Conservation (phyloP, 2,888 invertebrate genomes). For the Dendrolimus pini region DNA sequence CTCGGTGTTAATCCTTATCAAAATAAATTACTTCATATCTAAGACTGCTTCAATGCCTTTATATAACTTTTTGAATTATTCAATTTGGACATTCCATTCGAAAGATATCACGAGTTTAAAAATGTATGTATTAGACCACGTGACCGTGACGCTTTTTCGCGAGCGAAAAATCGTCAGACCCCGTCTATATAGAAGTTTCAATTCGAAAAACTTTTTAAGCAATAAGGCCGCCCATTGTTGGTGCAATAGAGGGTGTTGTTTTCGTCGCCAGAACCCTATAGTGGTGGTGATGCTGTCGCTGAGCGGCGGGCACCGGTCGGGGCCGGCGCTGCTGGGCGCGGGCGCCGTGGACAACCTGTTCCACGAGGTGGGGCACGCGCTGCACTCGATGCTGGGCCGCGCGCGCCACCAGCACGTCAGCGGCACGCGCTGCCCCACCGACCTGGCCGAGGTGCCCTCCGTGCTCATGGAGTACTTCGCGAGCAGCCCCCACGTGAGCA, state of each 20-base stretch:
- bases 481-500: constrained; percentile 81
- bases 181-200: too few relatives aligned
- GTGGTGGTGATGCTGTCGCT: constrained; percentile 96
- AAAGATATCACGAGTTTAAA: too few relatives aligned
- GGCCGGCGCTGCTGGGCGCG: constrained; percentile 88
- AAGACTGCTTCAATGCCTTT: too few relatives aligned
- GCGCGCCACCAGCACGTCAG: constrained; percentile 98
- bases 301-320: constrained; percentile 80
- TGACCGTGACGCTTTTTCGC: too few relatives aligned
- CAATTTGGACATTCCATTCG: too few relatives aligned
- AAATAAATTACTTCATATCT: too few relatives aligned
- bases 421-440: constrained; percentile 96
- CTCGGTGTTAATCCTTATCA: too few relatives aligned
- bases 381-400: constrained; percentile 98
- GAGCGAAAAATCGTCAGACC: too few relatives aligned
- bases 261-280: constrained; percentile 81
- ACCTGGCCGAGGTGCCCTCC: constrained; percentile 99
- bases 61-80: too few relatives aligned
- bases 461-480: constrained; percentile 99
- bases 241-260: neutral
- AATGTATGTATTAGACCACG: too few relatives aligned
- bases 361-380: constrained; percentile 99
- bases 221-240: too few relatives aligned
- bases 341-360: constrained; percentile 96
- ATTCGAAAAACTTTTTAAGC: too few relatives aligned